Conservation (phyloP, 2,888 invertebrate genomes). For the Amphipyra tragopoginis region DNA sequence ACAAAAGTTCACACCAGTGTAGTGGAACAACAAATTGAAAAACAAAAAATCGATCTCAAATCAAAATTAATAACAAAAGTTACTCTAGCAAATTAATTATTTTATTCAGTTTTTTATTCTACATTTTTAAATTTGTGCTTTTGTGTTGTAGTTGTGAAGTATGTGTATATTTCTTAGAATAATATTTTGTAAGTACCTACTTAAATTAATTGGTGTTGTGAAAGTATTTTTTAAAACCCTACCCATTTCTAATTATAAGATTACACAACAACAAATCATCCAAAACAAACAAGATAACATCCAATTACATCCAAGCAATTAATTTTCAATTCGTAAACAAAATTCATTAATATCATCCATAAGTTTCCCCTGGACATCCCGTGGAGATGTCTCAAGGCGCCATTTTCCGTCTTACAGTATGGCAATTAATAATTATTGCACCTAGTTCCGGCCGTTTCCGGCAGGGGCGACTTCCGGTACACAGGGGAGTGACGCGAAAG, state of each 20-base stretch:
- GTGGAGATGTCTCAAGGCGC: conserved; percentile 76
- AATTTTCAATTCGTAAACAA: conserved; percentile 59
- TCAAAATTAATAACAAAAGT: too few relatives aligned
- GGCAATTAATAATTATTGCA: conserved; percentile 89
- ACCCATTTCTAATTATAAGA: background rate
- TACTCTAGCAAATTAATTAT: too few relatives aligned
- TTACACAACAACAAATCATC: conserved; percentile 6
- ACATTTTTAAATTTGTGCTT: too few relatives aligned
- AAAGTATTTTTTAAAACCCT: background rate
- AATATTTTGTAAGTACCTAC: too few relatives aligned
- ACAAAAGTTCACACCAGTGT: too few relatives aligned
- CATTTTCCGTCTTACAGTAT: conserved; percentile 71
- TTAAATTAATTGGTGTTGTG: too few relatives aligned
- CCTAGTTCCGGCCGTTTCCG: conserved; percentile 83
- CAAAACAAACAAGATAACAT: conserved; percentile 4
- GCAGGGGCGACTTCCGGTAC: conserved; percentile 75
- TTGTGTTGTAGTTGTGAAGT: too few relatives aligned
- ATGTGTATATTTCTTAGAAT: too few relatives aligned
- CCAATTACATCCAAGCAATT: conserved; percentile 62
- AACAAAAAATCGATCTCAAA: too few relatives aligned
- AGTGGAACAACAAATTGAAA: too few relatives aligned
- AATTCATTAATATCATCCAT: conserved; percentile 62
- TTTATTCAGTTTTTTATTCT: too few relatives aligned
- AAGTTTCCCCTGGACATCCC: conserved; percentile 67
- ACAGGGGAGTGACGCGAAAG: conserved; percentile 54